Base-by-base conservation (phyloP, 2,797 vertebrate genomes). In the Aphelocoma californica region DNA sequence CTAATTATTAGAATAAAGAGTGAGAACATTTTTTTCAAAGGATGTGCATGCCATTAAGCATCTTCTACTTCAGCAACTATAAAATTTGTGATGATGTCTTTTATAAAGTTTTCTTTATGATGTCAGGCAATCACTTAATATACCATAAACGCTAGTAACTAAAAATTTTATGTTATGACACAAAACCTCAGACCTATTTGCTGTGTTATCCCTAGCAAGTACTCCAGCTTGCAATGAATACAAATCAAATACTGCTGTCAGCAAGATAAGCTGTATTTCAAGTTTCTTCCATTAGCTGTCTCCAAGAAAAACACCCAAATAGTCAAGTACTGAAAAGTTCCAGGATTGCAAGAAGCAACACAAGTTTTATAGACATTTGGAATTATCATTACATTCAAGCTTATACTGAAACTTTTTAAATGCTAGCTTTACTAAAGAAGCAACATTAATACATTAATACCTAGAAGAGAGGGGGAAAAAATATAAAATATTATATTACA, bases 1-100 rank as follows among this genome's bases (percentile, higher is more conserved):
- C 47, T 96, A 91, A 95, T 92, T 83, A 93, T 93, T 86, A 88
- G 61, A 90, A 83, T 66, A 12, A 82, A 80, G 53, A 73, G 25
- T 58, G 20, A 92, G 70, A 77, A 70, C 23, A 38, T 81, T 93
- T 91, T 88, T 93, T 86, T 56, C 66, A 88, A 53, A 36, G 21
- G 24, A 88, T 75, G 34, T 62, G 28, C 58, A 50, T 36, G 45
- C 56, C 44, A 88, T 73, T 86, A 88, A 86, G 53, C 51, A 88
- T 70, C 82, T 82, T 83, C n/a, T 87, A 78, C 31, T 91, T 83
- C 69, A 75, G 61, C 72, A 93, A 34, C 44, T 70, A 86, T 62
- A 61, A 92, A 44, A 81, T 70, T 86, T 86, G 32, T 72, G 77
- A 83, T 51, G 38, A 88, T 79, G 18, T 50, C 42, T 93, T 93